Evolutionary conservation across 2,888 invertebrate species (phyloP), one percentile per base, ranked within the genome.

Genomic region (Spisula subtruncata): DNA sequence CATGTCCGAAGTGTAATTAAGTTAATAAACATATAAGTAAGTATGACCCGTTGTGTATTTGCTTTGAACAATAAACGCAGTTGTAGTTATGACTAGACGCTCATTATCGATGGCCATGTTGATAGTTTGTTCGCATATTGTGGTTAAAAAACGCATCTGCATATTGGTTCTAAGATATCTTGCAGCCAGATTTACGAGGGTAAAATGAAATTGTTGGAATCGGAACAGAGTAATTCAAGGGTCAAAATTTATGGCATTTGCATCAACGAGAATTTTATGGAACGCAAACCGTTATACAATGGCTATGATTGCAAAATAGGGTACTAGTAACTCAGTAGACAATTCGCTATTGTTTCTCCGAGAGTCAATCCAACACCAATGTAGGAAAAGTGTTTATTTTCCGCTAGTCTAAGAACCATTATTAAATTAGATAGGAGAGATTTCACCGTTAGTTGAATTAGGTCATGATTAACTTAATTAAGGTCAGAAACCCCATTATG

Each of bases 401-500:
- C 60, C 8, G 41, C 41, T 41, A 41, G 41, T 25, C 25, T 4
- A 10, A n/a, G 25, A 66, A 25, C 8, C 60, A 66, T 25, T 25
- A 25, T n/a, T 66, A 66, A 66, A 12, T 66, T 25, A 25, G 10
- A 66, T 10, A 4, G 6, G 2, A 25, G 60, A 66, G 60, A n/a
- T n/a, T 66, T 66, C 25, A 25, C 60, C 25, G 60, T 25, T 66
- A 66, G 25, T 66, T 25, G 60, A 66, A 25, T 66, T 66, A 25
- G 60, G 60, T 66, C 25, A 66, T 25, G 60, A 66, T 66, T 66
- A 66, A 66, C n/a, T 4, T 66, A 25, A 66, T 66, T 66, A 66
- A 66, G 25, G 60, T n/a, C 60, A n/a, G 60, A 66, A 66, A 66
- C n/a, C 25, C 60, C 60, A 66, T 66, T 66, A 66, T 66, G 25